phyloP scores from a whole-genome alignment of 1,140 invertebrate species.

The Octopus bimaculoides region DNA sequence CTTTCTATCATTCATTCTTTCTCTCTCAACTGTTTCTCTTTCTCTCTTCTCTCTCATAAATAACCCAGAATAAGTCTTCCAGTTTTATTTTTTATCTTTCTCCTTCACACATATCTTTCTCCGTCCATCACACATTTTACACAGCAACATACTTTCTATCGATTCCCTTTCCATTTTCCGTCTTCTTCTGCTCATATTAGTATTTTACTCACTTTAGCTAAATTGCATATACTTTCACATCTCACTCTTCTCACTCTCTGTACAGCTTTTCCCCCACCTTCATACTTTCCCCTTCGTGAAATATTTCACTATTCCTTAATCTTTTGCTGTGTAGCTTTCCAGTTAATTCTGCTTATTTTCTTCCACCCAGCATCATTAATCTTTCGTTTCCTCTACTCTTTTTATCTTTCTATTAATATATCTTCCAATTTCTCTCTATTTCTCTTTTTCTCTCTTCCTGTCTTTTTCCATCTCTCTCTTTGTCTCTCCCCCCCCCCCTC shows the following conservation, averaged over 20 bases:
- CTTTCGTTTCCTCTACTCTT: neutral
- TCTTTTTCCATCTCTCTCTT: neutral
- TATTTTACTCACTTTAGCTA: too few species aligned
- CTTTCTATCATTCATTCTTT: neutral
- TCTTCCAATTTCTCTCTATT: neutral
- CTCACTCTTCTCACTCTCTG: too few species aligned
- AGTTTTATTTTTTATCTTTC: too few species aligned
- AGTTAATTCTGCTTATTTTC: neutral
- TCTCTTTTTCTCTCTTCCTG: neutral
- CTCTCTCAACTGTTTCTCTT: neutral
- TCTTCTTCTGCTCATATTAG: too few species aligned
- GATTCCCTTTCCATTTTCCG: too few species aligned
- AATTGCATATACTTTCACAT: too few species aligned
- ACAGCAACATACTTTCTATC: too few species aligned
- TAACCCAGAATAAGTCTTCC: too few species aligned
- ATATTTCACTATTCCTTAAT: neutral
- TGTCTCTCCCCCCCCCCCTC: neutral
- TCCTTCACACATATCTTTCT: too few species aligned
- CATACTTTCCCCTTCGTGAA: too few species aligned
- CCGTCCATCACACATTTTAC: too few species aligned
- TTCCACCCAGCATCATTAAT: neutral
- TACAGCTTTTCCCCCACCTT: too few species aligned
- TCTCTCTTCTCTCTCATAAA: neutral
- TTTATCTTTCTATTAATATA: neutral
- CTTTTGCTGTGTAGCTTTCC: neutral